Conservation (phyloP, 2,113 vertebrate species). For the Tragelaphus imberbis region DNA sequence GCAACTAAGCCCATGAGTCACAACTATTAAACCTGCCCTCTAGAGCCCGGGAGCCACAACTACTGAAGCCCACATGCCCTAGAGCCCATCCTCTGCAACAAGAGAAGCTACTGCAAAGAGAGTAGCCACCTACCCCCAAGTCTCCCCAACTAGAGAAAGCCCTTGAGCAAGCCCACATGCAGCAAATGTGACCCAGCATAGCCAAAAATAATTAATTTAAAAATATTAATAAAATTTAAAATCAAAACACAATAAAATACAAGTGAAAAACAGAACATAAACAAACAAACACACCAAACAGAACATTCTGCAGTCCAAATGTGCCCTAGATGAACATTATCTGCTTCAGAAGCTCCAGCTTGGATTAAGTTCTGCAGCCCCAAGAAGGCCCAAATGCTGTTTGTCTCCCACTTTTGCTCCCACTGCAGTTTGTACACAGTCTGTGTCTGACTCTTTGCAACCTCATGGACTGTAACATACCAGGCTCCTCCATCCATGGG, state of each 20-base stretch:
- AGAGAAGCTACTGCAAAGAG: not conserved
- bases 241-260: not conserved
- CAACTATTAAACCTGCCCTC: not conserved
- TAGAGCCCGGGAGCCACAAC: not conserved
- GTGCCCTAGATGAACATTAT: not conserved
- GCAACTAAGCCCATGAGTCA: not conserved
- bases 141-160: not conserved
- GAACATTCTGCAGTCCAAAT: not conserved
- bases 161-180: not conserved
- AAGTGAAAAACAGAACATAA: not conserved
- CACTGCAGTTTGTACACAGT: rapidly evolving
- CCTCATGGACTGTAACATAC: not conserved
- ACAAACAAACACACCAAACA: not conserved
- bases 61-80: rapidly evolving
- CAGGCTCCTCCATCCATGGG: not conserved
- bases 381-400: not conserved
- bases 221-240: not conserved
- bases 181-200: not conserved
- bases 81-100: not conserved
- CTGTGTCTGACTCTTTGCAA: not conserved
- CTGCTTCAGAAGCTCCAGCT: not conserved
- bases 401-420: not conserved
- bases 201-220: not conserved
- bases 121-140: not conserved
- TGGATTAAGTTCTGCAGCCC: no score